Percentiles rank a stretch among this genome's conserved stretches.
phyloP scores from a whole-genome alignment of 1,140 invertebrate species.

The Cepaea nemoralis region DNA sequence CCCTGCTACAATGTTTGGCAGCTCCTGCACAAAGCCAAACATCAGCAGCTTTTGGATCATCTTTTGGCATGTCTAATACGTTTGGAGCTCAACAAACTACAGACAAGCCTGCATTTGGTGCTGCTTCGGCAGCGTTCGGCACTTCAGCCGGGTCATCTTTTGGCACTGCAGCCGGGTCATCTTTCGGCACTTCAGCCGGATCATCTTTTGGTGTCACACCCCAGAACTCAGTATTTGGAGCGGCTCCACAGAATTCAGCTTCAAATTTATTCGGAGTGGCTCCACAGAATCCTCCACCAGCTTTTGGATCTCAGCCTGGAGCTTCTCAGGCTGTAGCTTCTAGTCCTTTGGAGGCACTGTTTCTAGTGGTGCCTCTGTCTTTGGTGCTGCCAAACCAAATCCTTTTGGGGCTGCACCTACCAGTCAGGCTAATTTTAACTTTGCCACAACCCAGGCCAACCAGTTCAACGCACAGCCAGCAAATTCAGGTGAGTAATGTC shows the following conservation, averaged over 20 bases:
- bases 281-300: constrained; percentile 1
- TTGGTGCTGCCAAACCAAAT: constrained; percentile 9
- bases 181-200: not conserved
- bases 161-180: not conserved
- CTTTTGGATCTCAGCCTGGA: not conserved
- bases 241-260: not conserved
- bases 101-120: not conserved
- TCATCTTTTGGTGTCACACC: not conserved
- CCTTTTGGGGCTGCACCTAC: not conserved
- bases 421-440: not conserved
- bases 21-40: not conserved
- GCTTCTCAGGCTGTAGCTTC: not conserved
- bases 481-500: not conserved
- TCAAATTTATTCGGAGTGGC: not conserved
- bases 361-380: not conserved
- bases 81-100: not conserved
- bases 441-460: not conserved
- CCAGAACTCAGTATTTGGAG: not conserved
- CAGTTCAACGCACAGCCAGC: not conserved
- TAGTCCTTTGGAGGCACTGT: not conserved
- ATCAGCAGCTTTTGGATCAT: not conserved
- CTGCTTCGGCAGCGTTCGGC: not conserved
- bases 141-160: not conserved
- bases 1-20: not conserved
- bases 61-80: not conserved